These are phyloP conservation scores for Cryptoprocta ferox DNA, from an alignment of 2,797 vertebrate species.

Conservation along the genomic window DNA sequence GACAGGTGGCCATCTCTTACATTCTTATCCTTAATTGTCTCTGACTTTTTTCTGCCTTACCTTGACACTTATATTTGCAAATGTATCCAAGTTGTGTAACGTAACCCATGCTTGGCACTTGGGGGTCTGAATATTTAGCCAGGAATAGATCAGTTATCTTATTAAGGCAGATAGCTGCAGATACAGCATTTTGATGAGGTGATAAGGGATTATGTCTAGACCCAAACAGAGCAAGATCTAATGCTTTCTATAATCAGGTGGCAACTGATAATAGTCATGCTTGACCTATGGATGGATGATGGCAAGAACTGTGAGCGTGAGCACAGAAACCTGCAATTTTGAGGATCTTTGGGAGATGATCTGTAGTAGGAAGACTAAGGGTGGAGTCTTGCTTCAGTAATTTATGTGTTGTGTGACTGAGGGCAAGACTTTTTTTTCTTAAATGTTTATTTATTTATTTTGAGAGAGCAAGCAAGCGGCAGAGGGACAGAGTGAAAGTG, in stretches of 20 bases:
- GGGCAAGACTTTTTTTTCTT: not conserved
- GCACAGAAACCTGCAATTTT: not conserved
- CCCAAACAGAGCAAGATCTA: not conserved
- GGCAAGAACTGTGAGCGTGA: not conserved
- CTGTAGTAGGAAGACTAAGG: not conserved
- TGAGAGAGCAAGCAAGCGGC: no score
- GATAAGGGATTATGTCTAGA: not conserved
- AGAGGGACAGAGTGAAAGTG: no score
- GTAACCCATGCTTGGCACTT: not conserved
- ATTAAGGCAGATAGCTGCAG: not conserved
- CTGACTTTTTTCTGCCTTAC: not conserved
- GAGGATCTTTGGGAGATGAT: not conserved
- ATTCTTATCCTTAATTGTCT: not conserved
- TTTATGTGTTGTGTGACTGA: not conserved
- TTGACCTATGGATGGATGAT: not conserved
- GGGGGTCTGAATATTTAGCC: not conserved
- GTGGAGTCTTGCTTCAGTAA: not conserved
- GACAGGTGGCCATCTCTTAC: not conserved
- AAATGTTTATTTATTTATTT: no score
- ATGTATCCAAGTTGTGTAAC: not conserved
- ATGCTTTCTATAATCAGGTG: not conserved
- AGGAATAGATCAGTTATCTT: not conserved
- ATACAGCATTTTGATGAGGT: not conserved
- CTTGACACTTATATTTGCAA: not conserved
- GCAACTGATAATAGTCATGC: not conserved